A percentile compares a stretch with the other conserved stretches of the same genome.
Evolutionary conservation across 2,888 invertebrate genomes (phyloP).

Genomic region (Heterodera filipjevi): DNA sequence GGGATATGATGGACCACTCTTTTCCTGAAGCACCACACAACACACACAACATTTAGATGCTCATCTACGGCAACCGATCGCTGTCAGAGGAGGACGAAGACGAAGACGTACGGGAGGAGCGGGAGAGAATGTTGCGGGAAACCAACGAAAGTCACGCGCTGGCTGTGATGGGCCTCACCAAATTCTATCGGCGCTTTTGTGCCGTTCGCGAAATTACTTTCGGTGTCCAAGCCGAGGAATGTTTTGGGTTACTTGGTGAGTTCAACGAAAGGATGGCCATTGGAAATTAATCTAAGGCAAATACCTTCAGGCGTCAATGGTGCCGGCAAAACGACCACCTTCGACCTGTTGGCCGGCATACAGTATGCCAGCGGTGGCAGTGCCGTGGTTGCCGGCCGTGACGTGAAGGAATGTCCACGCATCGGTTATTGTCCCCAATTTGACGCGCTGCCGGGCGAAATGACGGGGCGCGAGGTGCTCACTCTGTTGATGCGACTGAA

Average conservation of each 20-base stretch:
- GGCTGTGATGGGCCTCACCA: conserved; percentile 44
- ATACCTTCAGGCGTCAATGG: conserved; percentile 44
- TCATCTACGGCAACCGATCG: not conserved
- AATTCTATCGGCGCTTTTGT: conserved; percentile 44
- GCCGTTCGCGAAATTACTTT: conserved; percentile 54
- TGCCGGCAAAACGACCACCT: conserved; percentile 63
- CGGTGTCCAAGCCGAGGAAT: conserved; percentile 54
- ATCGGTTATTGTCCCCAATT: conserved; percentile 64
- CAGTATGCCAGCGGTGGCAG: conserved; percentile 44
- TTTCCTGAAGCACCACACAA: no score
- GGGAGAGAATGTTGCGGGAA: conserved; percentile 30
- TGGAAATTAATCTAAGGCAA: no score
- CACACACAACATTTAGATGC: not conserved
- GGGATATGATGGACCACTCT: not conserved
- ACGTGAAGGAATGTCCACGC: conserved; percentile 38
- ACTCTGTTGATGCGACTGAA: conserved; percentile 50
- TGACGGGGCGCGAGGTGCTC: conserved; percentile 57
- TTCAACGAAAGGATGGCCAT: not conserved
- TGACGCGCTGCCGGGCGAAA: conserved; percentile 56
- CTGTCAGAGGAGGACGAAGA: conserved; percentile 31
- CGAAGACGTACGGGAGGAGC: conserved; percentile 45
- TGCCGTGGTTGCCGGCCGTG: conserved; percentile 46
- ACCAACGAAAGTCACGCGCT: conserved; percentile 40
- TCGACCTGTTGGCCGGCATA: conserved; percentile 59
- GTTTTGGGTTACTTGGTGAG: conserved; percentile 60